Percentiles rank a stretch among this genome's conserved stretches.
Evolutionary conservation across 2,797 vertebrate genomes (phyloP).

Genomic region (Sphaeramia orbicularis): DNA sequence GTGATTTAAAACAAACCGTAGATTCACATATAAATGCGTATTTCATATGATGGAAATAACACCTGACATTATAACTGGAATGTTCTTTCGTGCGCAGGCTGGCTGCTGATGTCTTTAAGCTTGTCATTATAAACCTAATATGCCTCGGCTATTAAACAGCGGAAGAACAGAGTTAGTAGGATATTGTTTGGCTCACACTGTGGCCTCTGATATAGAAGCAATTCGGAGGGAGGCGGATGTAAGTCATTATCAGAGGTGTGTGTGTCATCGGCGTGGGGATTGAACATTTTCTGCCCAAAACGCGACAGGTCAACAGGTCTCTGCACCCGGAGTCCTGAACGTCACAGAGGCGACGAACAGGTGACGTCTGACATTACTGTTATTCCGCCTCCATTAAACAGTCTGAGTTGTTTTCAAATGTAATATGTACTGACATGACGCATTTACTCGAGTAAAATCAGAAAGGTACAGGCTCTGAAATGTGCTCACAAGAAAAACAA

Average conservation of each 20-base stretch:
- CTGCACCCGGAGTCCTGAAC: constrained; percentile 13
- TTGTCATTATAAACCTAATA: constrained; percentile 72
- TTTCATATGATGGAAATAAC: constrained; percentile 65
- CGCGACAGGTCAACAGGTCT: constrained; percentile 63
- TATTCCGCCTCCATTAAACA: constrained; percentile 31
- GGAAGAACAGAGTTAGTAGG: constrained; percentile 73
- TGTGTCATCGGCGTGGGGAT: constrained; percentile 20
- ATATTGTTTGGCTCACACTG: constrained; percentile 76
- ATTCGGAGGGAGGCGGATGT: constrained; percentile 58
- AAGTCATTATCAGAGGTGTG: constrained; percentile 56
- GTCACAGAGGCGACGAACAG: neutral
- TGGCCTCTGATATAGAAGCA: constrained; percentile 63
- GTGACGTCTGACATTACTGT: constrained; percentile 14
- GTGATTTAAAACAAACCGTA: constrained; percentile 65
- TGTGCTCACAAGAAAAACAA: too few relatives aligned
- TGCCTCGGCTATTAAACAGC: constrained; percentile 60
- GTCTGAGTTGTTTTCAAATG: constrained; percentile 17
- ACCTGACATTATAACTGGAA: constrained; percentile 50
- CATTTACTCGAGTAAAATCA: too few relatives aligned
- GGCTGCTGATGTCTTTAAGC: constrained; percentile 49
- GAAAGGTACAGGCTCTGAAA: too few relatives aligned
- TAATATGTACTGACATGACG: too few relatives aligned
- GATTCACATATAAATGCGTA: constrained; percentile 65
- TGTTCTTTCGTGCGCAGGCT: constrained; percentile 22
- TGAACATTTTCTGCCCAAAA: constrained; percentile 45